Percentiles rank a stretch among this genome's conserved stretches.
Evolutionary conservation across 2,797 vertebrate genomes (phyloP).

Genomic region (Pseudotriccus pelzelni): DNA sequence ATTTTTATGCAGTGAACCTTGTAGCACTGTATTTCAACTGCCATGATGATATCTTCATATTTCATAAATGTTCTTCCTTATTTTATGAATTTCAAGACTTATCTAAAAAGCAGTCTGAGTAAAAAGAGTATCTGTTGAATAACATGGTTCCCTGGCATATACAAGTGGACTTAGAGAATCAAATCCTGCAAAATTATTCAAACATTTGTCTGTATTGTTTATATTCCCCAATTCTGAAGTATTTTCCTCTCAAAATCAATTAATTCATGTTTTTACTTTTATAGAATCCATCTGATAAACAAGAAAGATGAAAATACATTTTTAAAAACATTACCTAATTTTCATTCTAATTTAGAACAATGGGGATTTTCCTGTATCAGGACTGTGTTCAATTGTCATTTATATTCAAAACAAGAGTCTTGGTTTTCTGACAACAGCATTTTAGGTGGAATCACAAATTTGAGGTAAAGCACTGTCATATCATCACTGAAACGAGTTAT

Average conservation of each 20-base stretch:
- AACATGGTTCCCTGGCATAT: neutral
- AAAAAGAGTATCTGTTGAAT: neutral
- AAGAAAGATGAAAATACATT: neutral
- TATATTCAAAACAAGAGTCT: neutral
- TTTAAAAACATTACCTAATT: neutral
- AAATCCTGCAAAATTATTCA: neutral
- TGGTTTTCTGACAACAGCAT: neutral
- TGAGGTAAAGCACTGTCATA: neutral
- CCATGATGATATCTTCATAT: neutral
- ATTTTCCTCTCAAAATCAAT: neutral
- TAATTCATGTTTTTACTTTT: neutral
- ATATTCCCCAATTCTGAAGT: neutral
- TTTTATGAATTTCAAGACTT: constrained; percentile 5
- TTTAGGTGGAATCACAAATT: neutral
- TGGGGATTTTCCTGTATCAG: neutral
- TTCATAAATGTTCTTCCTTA: neutral
- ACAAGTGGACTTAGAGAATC: neutral
- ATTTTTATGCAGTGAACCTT: constrained; percentile 1
- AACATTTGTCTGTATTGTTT: neutral
- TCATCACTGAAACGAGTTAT: neutral
- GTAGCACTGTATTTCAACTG: neutral
- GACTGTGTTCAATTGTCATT: neutral
- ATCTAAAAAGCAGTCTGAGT: neutral
- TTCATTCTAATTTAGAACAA: neutral
- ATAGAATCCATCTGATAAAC: neutral